A percentile compares a stretch with the other conserved stretches of the same genome.
Conservation (phyloP, 2,113 vertebrate genomes). For the Anguilla rostrata region DNA sequence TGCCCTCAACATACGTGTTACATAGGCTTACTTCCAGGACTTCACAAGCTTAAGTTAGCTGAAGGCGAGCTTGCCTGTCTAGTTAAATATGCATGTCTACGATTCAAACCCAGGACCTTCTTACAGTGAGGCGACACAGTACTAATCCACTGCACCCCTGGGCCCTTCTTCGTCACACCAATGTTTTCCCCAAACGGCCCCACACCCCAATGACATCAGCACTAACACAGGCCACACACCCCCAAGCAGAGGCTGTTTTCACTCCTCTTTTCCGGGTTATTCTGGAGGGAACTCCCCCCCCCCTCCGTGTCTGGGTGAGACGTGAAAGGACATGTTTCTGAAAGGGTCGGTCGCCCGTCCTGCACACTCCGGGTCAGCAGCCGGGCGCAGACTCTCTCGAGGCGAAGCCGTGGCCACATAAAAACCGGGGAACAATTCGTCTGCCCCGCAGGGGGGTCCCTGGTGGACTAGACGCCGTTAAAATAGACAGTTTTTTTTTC, state of each 20-base stretch:
- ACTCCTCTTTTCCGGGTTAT: background rate
- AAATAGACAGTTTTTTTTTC: background rate
- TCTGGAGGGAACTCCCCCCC: background rate
- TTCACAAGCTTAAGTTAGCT: no score
- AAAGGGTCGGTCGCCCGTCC: background rate
- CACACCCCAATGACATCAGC: no score
- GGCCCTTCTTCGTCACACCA: no score
- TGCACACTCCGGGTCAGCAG: background rate
- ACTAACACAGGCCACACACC: background rate
- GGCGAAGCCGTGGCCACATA: background rate
- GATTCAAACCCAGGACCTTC: no score
- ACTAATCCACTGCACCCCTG: no score
- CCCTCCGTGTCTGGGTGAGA: background rate
- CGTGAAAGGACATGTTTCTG: background rate
- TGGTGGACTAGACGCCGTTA: background rate
- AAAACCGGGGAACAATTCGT: background rate
- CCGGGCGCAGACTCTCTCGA: background rate
- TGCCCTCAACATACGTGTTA: no score
- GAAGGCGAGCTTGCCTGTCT: no score
- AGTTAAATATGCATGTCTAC: no score
- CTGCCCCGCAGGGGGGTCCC: background rate
- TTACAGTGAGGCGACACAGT: no score
- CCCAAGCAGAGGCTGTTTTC: background rate
- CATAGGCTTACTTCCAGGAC: no score
- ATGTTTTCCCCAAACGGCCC: no score